Base-by-base conservation (phyloP, 2,888 invertebrate genomes). In the Apamea sordens region DNA sequence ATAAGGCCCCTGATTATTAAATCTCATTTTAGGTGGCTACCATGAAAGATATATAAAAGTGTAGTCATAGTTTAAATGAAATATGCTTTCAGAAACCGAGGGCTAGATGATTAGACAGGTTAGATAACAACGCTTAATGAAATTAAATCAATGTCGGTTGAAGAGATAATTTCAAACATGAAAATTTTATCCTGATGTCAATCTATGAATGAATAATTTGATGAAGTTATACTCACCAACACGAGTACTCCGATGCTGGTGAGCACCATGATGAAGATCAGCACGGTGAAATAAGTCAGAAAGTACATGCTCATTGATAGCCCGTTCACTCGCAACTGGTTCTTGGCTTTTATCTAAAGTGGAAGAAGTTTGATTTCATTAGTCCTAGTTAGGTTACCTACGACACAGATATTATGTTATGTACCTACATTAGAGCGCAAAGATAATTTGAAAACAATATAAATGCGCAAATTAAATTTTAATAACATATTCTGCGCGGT, bases 251-350 rank as follows among this genome's bases (percentile, higher is more conserved):
- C 97, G 1, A 97, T 95, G 89, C 97, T 98, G 82, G 98, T 98
- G 76, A 98, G 93, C 61, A 98, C 91, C 97, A 98, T 98, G 84
- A 98, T 97, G 56, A 97, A 97, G 69, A 97, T 97, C 70, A 98
- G 96, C 15, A 98, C 98, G 44, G 98, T 97, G 92, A 98, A 98
- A 92, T 98, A 98, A 0, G 98, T 98, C 21, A 98, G 93, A 93
- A 98, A 98, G 93, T 98, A 98, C 97, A 98, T 97, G 88, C 97
- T 97, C 94, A 98, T 98, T 0, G 98, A 97, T 32, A 99, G 95
- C 0, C 99, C 98, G 92, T 98, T 98, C 32, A 98, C 98, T 28
- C 98, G 97, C 56, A 99, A 96, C 92, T 98, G 98, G 93, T 98
- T 98, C 93, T 98, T 98, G 1, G 98, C 98, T 96, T 98, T 98